Evolutionary conservation across 92 coral and sea anemone species (phyloP), one percentile per base, ranked within the genome.

Genomic region (Isaurus tuberculatus): DNA sequence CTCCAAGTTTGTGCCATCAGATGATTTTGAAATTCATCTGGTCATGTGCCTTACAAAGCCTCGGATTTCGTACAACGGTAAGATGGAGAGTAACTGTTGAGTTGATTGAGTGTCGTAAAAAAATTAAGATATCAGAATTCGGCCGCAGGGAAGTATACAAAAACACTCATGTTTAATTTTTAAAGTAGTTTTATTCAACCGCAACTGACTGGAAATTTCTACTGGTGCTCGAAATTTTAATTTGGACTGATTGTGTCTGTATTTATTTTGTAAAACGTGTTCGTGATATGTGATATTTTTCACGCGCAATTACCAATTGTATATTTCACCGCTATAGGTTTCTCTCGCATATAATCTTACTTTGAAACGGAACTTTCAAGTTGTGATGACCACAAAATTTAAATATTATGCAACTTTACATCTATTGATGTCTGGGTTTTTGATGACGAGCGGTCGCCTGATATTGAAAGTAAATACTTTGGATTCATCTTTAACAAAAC

Each of bases 31-130:
- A 81, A 88, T 97, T 26, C 99, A 97, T 81, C 85, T 97, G 83
- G 99, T 97, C 29, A 89, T 97, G 36, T 97, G 99, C 83, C 92
- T 97, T n/a, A 97, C 99, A 25, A 97, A 97, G 80, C 99, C 99
- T n/a, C 94, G 99, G 19, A 85, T 97, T 10, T 88, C 99, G 31
- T 97, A 97, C 70, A 97, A 97, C 83, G 99, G 99, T 97, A 72
- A 75, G 98, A 55, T 25, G 2, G 22, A n/a, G n/a, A 10, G 11
- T 20, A 22, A 22, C 14, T 26, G 43, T 58, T 72, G 44, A 72
- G 34, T 72, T 72, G 61, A 72, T 44, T 72, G 60, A 72, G 25
- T 46, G 34, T 46, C 61, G 25, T 72, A 72, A 44, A 44, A 72
- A 63, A 63, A 63, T 29, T 63, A 63, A 63, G 27, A 63, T 9